Percentiles rank a stretch among this genome's conserved stretches.
These are phyloP conservation scores for Chromobotia macracanthus DNA, from an alignment of 2,797 vertebrate species.

Conservation along the genomic window DNA sequence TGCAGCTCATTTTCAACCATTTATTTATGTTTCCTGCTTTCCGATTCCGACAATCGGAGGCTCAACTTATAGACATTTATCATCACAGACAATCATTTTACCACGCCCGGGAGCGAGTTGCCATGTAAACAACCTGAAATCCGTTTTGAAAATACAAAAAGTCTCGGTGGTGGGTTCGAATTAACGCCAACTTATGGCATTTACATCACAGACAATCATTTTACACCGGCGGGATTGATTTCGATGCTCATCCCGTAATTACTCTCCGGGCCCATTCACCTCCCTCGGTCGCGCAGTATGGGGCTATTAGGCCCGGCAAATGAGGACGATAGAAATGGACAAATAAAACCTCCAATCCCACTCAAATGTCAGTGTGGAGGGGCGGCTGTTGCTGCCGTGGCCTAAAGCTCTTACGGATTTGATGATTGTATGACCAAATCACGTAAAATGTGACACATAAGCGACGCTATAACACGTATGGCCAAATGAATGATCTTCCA, in stretches of 20 bases:
- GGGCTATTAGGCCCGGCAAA: conserved; percentile 76
- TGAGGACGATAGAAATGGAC: conserved; percentile 73
- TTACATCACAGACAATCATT: conserved; percentile 60
- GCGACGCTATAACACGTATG: conserved; percentile 11
- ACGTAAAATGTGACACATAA: conserved; percentile 48
- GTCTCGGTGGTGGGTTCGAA: no score
- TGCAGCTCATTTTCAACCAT: conserved; percentile 26
- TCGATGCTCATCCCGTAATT: conserved; percentile 77
- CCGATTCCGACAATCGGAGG: no score
- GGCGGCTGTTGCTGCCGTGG: conserved; percentile 65
- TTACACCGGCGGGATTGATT: conserved; percentile 65
- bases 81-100: conserved; percentile 55
- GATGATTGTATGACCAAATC: conserved; percentile 51
- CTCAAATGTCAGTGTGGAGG: conserved; percentile 76
- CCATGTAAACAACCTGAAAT: conserved; percentile 63
- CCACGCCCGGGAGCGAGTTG: conserved; percentile 11
- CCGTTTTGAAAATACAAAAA: conserved; percentile 44
- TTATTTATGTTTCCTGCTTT: conserved; percentile 21
- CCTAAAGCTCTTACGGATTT: conserved; percentile 63
- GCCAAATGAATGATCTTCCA: conserved; percentile 31
- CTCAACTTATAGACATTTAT: conserved; percentile 65
- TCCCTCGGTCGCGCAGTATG: conserved; percentile 77
- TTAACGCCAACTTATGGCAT: conserved; percentile 65
- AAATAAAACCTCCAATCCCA: conserved; percentile 71
- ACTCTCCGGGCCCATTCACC: conserved; percentile 70